Conservation (phyloP, 2,113 vertebrate species). For the Heterochromis multidens region DNA sequence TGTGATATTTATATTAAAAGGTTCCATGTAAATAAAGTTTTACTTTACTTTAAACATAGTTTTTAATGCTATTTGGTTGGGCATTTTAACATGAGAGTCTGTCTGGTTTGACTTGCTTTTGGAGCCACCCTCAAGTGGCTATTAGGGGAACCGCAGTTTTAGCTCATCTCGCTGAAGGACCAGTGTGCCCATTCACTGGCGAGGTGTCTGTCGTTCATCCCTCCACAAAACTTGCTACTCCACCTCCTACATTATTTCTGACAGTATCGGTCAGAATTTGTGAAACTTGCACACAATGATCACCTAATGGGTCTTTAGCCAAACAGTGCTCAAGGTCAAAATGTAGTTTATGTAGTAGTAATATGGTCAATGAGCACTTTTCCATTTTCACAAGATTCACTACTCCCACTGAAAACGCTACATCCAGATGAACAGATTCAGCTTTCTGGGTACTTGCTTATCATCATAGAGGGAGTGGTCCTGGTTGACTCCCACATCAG, state of each 20-base stretch:
- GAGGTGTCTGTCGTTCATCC: neutral
- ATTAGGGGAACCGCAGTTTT: neutral
- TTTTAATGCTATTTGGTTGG: neutral
- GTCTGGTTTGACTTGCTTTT: neutral
- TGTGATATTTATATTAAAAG: neutral
- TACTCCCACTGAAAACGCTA: no score
- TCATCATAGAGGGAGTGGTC: neutral
- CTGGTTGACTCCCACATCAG: neutral
- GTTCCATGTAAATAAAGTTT: fast-evolving
- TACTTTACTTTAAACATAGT: neutral
- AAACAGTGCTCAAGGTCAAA: no score
- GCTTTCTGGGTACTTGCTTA: no score
- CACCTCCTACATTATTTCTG: neutral
- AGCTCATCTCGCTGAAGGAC: neutral
- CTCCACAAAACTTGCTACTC: neutral
- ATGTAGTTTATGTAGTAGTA: no score
- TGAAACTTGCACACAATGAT: no score
- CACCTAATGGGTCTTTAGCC: no score
- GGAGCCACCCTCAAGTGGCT: neutral
- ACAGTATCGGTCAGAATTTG: no score
- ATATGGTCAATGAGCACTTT: no score
- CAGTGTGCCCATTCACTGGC: no score
- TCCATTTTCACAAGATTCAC: no score
- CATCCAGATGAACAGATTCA: no score
- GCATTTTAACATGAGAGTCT: neutral